Percentiles rank a stretch among this genome's conserved stretches.
Conservation (phyloP, 2,113 vertebrate genomes). For the Odobenus rosmarus region DNA sequence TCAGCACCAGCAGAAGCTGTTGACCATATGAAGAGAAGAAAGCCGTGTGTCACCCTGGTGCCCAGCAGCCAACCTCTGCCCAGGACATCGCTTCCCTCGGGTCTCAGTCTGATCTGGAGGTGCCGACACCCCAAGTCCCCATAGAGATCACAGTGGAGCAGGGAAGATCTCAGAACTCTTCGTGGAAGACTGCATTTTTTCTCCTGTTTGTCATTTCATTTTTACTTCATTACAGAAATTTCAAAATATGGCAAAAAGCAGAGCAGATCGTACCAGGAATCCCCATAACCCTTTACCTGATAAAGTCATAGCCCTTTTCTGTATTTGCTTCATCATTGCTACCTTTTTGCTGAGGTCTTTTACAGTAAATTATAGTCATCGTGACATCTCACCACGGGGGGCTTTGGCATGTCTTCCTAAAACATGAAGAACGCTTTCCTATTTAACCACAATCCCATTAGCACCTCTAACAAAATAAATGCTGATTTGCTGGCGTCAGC, state of each 20-base stretch:
- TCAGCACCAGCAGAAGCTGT: neutral
- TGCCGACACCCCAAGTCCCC: rapidly evolving
- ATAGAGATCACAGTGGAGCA: rapidly evolving
- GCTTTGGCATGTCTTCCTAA: neutral
- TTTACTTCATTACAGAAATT: neutral
- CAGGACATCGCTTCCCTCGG: rapidly evolving
- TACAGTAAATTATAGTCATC: neutral
- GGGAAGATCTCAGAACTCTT: neutral
- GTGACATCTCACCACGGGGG: neutral
- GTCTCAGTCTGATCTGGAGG: neutral
- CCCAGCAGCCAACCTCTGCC: neutral
- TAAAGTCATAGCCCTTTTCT: neutral
- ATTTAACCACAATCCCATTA: neutral
- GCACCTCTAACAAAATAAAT: neutral
- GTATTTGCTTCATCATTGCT: neutral
- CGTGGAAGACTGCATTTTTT: neutral
- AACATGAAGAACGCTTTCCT: neutral
- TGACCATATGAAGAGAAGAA: neutral
- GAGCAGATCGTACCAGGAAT: neutral
- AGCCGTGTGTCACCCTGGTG: rapidly evolving
- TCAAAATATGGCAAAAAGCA: neutral
- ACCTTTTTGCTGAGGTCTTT: neutral
- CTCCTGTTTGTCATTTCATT: neutral
- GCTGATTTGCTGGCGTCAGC: neutral
- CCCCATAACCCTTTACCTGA: neutral